phyloP scores from a whole-genome alignment of 2,888 invertebrate genomes.

The Melieria omissa region DNA sequence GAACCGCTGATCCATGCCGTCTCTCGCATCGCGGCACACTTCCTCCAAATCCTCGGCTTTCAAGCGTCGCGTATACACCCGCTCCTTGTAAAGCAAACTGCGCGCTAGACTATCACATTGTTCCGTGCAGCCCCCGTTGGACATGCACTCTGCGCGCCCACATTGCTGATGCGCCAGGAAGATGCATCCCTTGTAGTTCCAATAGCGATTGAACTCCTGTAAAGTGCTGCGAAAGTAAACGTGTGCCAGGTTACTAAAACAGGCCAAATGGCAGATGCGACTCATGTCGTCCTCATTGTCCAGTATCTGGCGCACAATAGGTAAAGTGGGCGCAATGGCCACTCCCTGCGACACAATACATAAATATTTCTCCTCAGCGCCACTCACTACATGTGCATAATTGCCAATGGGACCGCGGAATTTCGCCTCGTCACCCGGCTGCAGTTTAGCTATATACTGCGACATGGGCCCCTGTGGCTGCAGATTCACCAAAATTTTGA shows the following conservation, averaged over 20 bases:
- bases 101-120: constrained; percentile 50
- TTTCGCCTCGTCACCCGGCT: constrained; percentile 69
- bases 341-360: constrained; percentile 78
- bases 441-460: constrained; percentile 68
- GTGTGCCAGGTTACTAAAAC: constrained; percentile 70
- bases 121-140: constrained; percentile 33
- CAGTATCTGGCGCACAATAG: constrained; percentile 73
- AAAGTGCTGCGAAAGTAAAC: constrained; percentile 74
- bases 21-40: constrained; percentile 30
- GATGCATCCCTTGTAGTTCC: constrained; percentile 80
- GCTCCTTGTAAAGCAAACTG: constrained; percentile 58
- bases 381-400: constrained; percentile 39
- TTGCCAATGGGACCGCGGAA: constrained; percentile 78
- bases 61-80: constrained; percentile 45
- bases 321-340: constrained; percentile 78
- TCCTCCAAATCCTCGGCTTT: constrained; percentile 42
- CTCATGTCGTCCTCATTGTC: constrained; percentile 76
- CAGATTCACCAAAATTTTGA: constrained; percentile 73
- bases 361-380: constrained; percentile 49
- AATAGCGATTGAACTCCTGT: constrained; percentile 71
- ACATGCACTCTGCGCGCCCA: constrained; percentile 30
- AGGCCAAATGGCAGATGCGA: constrained; percentile 72
- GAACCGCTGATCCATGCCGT: constrained; percentile 35
- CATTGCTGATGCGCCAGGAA: constrained; percentile 69
- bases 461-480: constrained; percentile 73